Conservation (phyloP, 1,140 invertebrate genomes). For the Drosophila serrata region DNA sequence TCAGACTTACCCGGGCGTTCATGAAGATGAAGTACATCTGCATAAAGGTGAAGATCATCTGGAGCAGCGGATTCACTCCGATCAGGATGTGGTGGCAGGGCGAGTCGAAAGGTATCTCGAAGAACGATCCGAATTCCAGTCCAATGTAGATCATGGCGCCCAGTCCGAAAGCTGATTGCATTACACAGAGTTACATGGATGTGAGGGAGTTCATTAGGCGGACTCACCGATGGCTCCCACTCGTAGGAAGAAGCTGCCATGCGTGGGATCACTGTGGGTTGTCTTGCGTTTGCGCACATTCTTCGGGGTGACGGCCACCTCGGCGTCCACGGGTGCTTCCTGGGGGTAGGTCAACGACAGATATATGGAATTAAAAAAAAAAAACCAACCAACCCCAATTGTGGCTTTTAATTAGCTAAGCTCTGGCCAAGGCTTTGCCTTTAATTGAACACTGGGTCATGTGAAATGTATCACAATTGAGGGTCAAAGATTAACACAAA, state of each 20-base stretch:
- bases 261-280: conserved; percentile 96
- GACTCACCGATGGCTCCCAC: conserved; percentile 96
- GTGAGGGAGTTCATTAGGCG: neutral
- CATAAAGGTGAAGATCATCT: conserved; percentile 98
- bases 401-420: conserved; percentile 8
- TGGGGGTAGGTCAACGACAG: conserved; percentile 39
- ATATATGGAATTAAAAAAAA: neutral
- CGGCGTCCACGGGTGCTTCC: conserved; percentile 88
- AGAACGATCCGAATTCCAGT: conserved; percentile 96
- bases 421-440: neutral
- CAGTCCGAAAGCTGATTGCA: conserved; percentile 94
- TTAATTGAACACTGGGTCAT: conserved; percentile 13
- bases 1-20: conserved; percentile 95
- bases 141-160: conserved; percentile 99
- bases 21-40: conserved; percentile 99
- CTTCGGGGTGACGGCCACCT: conserved; percentile 89
- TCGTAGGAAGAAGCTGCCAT: conserved; percentile 98
- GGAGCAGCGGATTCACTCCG: conserved; percentile 96
- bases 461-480: neutral
- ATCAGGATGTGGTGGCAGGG: conserved; percentile 95
- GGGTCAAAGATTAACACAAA: neutral
- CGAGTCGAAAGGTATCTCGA: conserved; percentile 95
- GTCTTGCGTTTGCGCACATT: conserved; percentile 93
- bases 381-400: conserved; percentile 55
- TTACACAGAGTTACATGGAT: neutral